Evolutionary conservation across 1,140 invertebrate species (phyloP).

Genomic region (Tetraneura akinire): DNA sequence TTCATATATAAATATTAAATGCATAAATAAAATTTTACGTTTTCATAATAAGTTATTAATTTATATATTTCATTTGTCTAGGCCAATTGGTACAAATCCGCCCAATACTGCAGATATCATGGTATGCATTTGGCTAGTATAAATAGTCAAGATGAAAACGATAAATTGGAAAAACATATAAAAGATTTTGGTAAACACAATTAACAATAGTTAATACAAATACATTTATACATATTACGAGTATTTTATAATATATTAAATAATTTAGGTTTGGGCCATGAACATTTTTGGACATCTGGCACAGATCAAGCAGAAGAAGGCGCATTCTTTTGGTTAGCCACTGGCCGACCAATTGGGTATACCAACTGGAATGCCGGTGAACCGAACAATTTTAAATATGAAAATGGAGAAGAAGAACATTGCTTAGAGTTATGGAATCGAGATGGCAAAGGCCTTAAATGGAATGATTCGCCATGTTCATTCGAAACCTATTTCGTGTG

Average conservation of each 20-base stretch:
- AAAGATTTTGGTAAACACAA: conserved; percentile 72
- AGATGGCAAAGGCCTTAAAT: conserved; percentile 86
- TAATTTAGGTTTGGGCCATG: conserved; percentile 71
- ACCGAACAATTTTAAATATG: conserved; percentile 88
- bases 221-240: too few species aligned
- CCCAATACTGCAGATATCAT: conserved; percentile 88
- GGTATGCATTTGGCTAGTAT: conserved; percentile 89
- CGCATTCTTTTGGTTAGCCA: conserved; percentile 90
- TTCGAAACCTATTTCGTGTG: conserved; percentile 91
- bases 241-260: neutral
- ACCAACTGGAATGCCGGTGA: conserved; percentile 91
- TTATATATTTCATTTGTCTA: conserved; percentile 60
- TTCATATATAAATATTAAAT: neutral
- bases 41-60: too few species aligned
- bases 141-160: conserved; percentile 84
- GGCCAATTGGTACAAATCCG: conserved; percentile 89
- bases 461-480: conserved; percentile 90
- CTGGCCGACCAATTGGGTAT: conserved; percentile 81
- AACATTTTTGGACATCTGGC: conserved; percentile 91
- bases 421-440: conserved; percentile 88
- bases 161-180: conserved; percentile 80
- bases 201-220: neutral
- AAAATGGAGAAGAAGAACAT: conserved; percentile 89
- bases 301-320: conserved; percentile 88
- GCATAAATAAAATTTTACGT: too few species aligned